Base-by-base conservation (phyloP, 2,797 vertebrate species). In the Manis javanica region DNA sequence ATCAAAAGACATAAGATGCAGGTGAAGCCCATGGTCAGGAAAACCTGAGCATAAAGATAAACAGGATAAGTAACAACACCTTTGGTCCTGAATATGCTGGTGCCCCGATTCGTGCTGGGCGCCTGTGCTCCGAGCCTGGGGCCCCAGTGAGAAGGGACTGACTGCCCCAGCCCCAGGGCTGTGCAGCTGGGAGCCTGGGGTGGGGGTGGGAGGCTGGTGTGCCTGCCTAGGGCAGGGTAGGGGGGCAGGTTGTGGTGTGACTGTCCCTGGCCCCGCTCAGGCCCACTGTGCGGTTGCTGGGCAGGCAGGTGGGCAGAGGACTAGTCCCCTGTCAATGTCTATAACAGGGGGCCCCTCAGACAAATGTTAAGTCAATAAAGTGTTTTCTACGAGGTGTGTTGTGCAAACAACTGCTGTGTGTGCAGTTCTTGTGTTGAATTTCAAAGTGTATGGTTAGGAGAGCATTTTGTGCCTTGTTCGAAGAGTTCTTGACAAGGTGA, bases 1-100 rank as follows among this genome's bases (percentile, higher is more conserved):
- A 8, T 5, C 10, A 15, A 21, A 66, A 77, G 23, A 26, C 10
- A 46, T 0, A 8, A 42, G 37, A 26, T 34, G 26, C 6, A 0
- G 68, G 57, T 5, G 6, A 18, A 77, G 74, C 5, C 61, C 61
- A 1, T 0, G 5, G 34, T n/a, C 34, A 34, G 89, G 68, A 39
- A 49, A n/a, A 90, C 51, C 61, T 3, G 19, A 75, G 13, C 11
- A 26, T 55, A 26, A 78, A 81, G 59, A 16, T 26, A 55, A 42
- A 68, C 14, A 42, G 57, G 51, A 11, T 26, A 7, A 24, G 31
- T 1, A 63, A 42, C 26, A 15, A 51, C 26, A 34, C 7, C 53
- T 72, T 39, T 26, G 72, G 23, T 23, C 19, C 46, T 46, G 51
- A 74, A 68, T 12, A 11, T 21, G 68, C 51, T 37, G 1, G 16